A percentile compares a stretch with the other conserved stretches of the same genome.
These are phyloP conservation scores for Centruroides vittatus DNA, from an alignment of 1,140 invertebrate genomes.

Conservation along the genomic window DNA sequence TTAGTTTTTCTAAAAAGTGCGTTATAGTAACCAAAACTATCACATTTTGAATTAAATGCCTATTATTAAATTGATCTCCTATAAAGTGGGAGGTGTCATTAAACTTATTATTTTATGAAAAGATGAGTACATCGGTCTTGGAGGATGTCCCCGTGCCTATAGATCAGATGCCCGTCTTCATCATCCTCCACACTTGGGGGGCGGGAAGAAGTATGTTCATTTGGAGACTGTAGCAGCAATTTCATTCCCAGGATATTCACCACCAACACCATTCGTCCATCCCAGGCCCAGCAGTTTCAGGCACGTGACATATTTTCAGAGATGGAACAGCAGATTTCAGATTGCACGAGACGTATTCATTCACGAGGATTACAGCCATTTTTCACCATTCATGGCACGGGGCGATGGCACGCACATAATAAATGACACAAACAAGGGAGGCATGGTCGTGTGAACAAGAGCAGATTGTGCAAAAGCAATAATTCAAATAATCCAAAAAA, in stretches of 20 bases:
- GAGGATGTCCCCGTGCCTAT: conserved; percentile 93
- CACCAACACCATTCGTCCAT: background rate
- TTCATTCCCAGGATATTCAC: background rate
- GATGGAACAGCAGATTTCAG: background rate
- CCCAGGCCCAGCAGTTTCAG: background rate
- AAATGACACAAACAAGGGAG: conserved; percentile 13
- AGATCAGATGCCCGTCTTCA: conserved; percentile 98
- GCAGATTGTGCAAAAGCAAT: background rate
- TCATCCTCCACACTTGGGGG: conserved; percentile 88
- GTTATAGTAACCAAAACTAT: too few species aligned
- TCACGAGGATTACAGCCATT: conserved; percentile 1
- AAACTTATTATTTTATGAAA: conserved; percentile 39
- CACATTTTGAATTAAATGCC: too few species aligned
- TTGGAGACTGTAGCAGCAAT: background rate
- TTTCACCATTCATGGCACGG: background rate
- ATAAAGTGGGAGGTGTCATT: too few species aligned
- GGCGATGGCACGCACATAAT: conserved; percentile 3
- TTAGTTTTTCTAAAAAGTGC: too few species aligned
- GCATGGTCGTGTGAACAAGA: conserved; percentile 8
- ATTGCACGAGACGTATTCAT: background rate
- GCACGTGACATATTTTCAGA: background rate
- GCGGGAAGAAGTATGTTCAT: conserved; percentile 39
- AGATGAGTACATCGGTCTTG: conserved; percentile 73
- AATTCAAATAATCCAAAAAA: background rate
- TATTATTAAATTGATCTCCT: too few species aligned